Percentiles rank a stretch among this genome's conserved stretches.
Evolutionary conservation across 1,140 invertebrate species (phyloP).

Genomic region (Meloidogyne chitwoodi): DNA sequence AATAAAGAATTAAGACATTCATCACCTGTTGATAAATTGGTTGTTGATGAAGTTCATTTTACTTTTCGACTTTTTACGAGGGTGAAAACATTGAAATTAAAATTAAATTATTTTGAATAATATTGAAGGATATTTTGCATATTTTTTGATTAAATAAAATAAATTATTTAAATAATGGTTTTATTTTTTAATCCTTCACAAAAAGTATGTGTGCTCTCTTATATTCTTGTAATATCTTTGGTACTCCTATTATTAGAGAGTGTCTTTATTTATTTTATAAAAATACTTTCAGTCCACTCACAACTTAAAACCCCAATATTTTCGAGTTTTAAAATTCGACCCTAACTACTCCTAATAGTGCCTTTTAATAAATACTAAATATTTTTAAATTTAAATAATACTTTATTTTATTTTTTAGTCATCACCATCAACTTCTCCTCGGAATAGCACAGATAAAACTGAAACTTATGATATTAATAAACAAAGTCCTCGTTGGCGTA

Average conservation of each 20-base stretch:
- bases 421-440: background rate
- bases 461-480: conserved; percentile 3
- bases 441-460: background rate
- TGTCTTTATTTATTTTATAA: no score
- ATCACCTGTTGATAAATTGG: conserved; percentile 11
- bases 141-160: no score
- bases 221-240: no score
- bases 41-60: conserved; percentile 20
- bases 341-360: no score
- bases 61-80: conserved; percentile 10
- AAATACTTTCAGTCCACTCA: no score
- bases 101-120: background rate
- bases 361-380: no score
- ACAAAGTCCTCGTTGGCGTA: conserved; percentile 21
- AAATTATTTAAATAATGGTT: no score
- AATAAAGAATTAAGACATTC: background rate
- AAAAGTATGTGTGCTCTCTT: no score
- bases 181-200: no score
- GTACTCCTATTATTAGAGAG: no score
- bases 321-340: background rate
- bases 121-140: background rate
- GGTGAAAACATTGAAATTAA: background rate
- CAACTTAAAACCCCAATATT: no score
- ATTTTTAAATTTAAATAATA: no score
- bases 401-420: background rate